These are phyloP conservation scores for Drosophila fungiperda DNA, from an alignment of 2,888 invertebrate genomes.

Conservation along the genomic window DNA sequence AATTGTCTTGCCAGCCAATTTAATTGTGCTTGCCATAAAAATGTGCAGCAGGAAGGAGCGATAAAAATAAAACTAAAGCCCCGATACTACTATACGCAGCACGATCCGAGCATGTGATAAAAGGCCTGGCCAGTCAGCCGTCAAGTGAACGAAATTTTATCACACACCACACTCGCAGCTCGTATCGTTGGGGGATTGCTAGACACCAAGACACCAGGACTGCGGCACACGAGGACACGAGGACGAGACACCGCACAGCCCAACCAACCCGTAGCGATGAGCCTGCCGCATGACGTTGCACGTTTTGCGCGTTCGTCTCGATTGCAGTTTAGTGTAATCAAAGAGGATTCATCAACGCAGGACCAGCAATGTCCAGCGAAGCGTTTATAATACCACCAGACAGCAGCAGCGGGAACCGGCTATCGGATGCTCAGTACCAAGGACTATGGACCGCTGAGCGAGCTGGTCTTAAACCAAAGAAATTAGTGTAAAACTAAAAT, in stretches of 20 bases:
- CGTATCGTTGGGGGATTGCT: slow-evolving; percentile 5
- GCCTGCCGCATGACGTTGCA: slow-evolving; percentile 65
- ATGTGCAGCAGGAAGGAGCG: slow-evolving; percentile 55
- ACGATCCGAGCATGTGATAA: slow-evolving; percentile 68
- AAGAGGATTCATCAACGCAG: slow-evolving; percentile 79
- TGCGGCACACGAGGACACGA: background rate
- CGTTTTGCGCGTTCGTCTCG: slow-evolving; percentile 79
- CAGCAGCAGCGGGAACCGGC: slow-evolving; percentile 30
- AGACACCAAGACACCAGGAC: slow-evolving; percentile 3
- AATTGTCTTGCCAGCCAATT: slow-evolving; percentile 66
- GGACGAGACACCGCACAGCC: background rate
- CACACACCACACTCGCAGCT: slow-evolving; percentile 48
- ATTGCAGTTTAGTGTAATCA: slow-evolving; percentile 82
- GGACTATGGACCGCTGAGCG: slow-evolving; percentile 25
- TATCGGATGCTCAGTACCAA: slow-evolving; percentile 34
- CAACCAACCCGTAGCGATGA: slow-evolving; percentile 26
- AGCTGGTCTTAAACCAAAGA: slow-evolving; percentile 81
- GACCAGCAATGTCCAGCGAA: slow-evolving; percentile 78
- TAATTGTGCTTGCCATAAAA: slow-evolving; percentile 74
- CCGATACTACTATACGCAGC: slow-evolving; percentile 43
- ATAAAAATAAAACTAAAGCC: slow-evolving; percentile 39
- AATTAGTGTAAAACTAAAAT: slow-evolving; percentile 85
- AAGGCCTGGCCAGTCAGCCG: slow-evolving; percentile 46
- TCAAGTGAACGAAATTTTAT: slow-evolving; percentile 68
- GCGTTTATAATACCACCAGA: slow-evolving; percentile 80